Percentiles rank a stretch among this genome's conserved stretches.
Evolutionary conservation across 2,797 vertebrate species (phyloP).

Genomic region (Benthosema pterotum): DNA sequence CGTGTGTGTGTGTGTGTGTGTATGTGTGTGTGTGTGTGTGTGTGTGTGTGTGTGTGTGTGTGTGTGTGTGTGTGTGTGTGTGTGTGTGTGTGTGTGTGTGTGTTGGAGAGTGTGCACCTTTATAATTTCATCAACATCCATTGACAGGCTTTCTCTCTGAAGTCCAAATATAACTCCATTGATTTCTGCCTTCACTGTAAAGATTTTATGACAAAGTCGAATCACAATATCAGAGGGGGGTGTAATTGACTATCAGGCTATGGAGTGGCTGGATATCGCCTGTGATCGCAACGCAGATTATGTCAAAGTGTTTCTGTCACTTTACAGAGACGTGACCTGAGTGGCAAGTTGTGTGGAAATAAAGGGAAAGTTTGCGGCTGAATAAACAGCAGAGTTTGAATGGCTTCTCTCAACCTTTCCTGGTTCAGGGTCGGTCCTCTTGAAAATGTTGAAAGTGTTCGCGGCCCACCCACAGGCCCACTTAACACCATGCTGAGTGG

Average conservation of each 20-base stretch:
- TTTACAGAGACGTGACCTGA: neutral
- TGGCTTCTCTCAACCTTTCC: too few species aligned
- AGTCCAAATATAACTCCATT: constrained; percentile 45
- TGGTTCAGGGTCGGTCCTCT: too few species aligned
- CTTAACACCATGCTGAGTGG: too few species aligned
- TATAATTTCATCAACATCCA: constrained; percentile 38
- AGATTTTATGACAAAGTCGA: constrained; percentile 50
- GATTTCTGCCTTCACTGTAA: constrained; percentile 45
- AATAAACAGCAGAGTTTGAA: too few species aligned
- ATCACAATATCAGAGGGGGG: constrained; percentile 31
- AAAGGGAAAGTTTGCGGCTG: too few species aligned
- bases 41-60: too few species aligned
- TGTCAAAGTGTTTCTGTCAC: constrained; percentile 19
- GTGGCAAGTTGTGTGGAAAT: neutral
- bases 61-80: neutral
- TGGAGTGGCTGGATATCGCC: constrained; percentile 6
- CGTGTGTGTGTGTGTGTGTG: neutral
- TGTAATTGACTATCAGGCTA: constrained; percentile 24
- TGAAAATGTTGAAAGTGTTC: too few species aligned
- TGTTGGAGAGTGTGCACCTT: constrained; percentile 17
- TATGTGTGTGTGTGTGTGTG: neutral
- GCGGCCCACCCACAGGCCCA: too few species aligned
- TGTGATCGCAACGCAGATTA: constrained; percentile 29
- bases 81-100: neutral
- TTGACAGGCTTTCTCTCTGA: constrained; percentile 32